phyloP scores from a whole-genome alignment of 1,140 invertebrate genomes.

The Nasonia longicornis region DNA sequence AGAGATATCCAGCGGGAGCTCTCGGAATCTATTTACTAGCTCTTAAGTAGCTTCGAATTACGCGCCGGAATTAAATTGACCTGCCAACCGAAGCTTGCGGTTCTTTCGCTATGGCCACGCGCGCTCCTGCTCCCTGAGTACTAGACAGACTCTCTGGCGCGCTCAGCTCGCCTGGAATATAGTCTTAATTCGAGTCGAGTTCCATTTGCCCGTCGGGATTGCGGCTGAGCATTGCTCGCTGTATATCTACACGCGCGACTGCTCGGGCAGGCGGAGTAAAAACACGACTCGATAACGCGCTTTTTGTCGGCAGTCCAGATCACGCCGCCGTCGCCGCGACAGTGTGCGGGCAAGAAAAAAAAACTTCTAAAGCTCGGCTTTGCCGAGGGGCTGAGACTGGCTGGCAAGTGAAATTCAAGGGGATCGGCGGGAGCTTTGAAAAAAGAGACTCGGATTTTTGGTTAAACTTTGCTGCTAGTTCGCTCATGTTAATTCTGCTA shows the following conservation, averaged over 20 bases:
- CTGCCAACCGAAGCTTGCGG: slow-evolving; percentile 34
- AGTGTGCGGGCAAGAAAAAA: background rate
- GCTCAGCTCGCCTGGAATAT: background rate
- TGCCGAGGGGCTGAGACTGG: background rate
- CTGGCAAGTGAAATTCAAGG: background rate
- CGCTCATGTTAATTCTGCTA: too few species aligned
- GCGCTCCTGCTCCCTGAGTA: background rate
- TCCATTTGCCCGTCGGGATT: slow-evolving; percentile 18
- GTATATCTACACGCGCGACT: background rate
- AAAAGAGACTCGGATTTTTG: background rate
- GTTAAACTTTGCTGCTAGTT: background rate
- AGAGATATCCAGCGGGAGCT: background rate
- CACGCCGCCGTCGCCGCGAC: background rate
- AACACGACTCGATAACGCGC: slow-evolving; percentile 11
- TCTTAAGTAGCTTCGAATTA: slow-evolving; percentile 38
- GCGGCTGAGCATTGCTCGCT: background rate
- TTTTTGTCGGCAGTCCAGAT: slow-evolving; percentile 3
- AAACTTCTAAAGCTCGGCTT: slow-evolving; percentile 2
- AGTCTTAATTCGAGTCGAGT: slow-evolving; percentile 37
- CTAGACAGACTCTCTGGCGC: background rate
- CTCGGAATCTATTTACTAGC: slow-evolving; percentile 18
- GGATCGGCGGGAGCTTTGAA: background rate
- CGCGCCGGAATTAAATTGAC: slow-evolving; percentile 33
- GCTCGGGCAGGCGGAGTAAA: background rate
- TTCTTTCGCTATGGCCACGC: slow-evolving; percentile 3